Conservation (phyloP, 2,888 invertebrate genomes). For the Heliconius ismenius region DNA sequence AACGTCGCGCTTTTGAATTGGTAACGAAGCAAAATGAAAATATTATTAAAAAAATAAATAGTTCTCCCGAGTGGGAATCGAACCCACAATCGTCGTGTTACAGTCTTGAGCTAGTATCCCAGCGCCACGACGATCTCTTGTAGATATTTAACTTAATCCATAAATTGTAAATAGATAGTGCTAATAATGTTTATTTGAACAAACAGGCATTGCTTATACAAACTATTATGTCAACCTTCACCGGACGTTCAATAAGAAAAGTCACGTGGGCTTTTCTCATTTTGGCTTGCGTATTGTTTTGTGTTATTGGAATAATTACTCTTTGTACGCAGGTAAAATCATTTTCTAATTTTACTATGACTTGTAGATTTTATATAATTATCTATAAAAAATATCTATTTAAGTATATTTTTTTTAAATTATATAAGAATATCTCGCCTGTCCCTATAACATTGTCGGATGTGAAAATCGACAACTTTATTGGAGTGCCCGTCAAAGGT, state of each 20-base stretch:
- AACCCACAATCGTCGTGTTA: no score
- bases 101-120: no score
- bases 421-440: no score
- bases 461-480: no score
- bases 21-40: no score
- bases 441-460: no score
- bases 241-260: slow-evolving; percentile 64
- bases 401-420: slow-evolving; percentile 10
- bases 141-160: not conserved
- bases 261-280: slow-evolving; percentile 70
- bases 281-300: slow-evolving; percentile 61
- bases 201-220: slow-evolving; percentile 67
- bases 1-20: no score
- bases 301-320: slow-evolving; percentile 67
- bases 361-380: not conserved
- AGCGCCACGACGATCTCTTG: no score
- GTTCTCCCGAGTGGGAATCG: no score
- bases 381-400: not conserved
- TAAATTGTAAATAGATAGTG: not conserved
- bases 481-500: no score
- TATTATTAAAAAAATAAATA: no score
- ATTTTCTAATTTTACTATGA: not conserved
- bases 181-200: not conserved
- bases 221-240: slow-evolving; percentile 72
- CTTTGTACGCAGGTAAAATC: slow-evolving; percentile 67